phyloP scores from a whole-genome alignment of 2,113 vertebrate species.

The Theristicus caerulescens region DNA sequence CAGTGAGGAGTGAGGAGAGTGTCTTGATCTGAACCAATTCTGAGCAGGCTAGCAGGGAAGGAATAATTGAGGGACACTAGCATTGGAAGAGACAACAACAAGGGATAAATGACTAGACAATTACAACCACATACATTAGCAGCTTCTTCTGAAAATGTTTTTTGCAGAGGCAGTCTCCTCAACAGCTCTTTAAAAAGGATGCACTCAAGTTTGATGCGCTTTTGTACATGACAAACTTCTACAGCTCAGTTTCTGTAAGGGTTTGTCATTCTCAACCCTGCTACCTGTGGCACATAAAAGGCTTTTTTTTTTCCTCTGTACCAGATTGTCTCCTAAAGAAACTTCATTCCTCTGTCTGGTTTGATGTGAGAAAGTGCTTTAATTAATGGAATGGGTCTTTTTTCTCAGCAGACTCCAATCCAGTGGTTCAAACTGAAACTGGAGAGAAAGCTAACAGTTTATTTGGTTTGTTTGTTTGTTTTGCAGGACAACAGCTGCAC shows the following conservation, averaged over 20 bases:
- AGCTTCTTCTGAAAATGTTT: background rate
- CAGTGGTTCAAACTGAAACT: background rate
- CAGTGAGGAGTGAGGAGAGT: background rate
- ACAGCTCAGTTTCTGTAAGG: background rate
- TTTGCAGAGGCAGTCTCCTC: background rate
- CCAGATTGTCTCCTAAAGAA: background rate
- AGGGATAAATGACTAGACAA: background rate
- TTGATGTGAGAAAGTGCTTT: background rate
- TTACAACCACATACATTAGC: background rate
- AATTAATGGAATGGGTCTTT: background rate
- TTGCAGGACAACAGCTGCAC: conserved; percentile 88
- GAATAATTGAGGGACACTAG: background rate
- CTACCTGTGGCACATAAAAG: background rate
- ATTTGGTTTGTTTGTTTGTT: background rate
- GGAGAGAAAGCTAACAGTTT: background rate
- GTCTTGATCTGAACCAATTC: background rate
- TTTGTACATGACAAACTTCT: background rate
- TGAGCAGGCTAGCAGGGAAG: background rate
- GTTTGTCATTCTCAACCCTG: background rate
- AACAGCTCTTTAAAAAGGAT: background rate
- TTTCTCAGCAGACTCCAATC: background rate
- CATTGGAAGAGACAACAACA: background rate
- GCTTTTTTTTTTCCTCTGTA: background rate
- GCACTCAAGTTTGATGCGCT: background rate
- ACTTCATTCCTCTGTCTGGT: background rate